phyloP scores from a whole-genome alignment of 2,797 vertebrate species.

The Oreortyx pictus region DNA sequence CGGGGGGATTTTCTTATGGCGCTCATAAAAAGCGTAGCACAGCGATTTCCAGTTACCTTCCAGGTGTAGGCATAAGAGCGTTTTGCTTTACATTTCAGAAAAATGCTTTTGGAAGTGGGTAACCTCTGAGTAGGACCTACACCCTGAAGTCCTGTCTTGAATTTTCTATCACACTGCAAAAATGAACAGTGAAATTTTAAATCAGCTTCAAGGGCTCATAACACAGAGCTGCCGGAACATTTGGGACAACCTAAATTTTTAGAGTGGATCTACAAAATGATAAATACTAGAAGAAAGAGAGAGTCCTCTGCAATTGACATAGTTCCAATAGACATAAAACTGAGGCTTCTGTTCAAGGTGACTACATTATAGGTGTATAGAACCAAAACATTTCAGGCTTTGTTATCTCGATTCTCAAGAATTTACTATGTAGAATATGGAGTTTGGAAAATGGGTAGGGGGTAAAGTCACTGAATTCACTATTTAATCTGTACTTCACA shows the following conservation, averaged over 20 bases:
- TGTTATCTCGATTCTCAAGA: background rate
- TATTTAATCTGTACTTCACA: background rate
- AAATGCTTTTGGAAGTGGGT: background rate
- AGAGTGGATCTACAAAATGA: background rate
- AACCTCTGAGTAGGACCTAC: background rate
- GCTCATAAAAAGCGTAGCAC: background rate
- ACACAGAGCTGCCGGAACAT: background rate
- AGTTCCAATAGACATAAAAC: background rate
- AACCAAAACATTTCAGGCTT: background rate
- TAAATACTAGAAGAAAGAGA: background rate
- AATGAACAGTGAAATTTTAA: background rate
- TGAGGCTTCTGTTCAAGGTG: background rate
- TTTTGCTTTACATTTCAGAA: constrained; percentile 6
- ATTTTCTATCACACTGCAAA: background rate
- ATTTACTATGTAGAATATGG: background rate
- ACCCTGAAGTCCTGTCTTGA: background rate
- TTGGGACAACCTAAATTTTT: background rate
- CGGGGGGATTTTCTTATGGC: background rate
- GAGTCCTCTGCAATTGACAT: background rate
- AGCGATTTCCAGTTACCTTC: constrained; percentile 31
- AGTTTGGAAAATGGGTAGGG: rapidly evolving
- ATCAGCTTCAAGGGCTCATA: background rate
- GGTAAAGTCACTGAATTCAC: background rate
- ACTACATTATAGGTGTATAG: background rate
- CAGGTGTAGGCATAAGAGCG: background rate